Base-by-base conservation (phyloP, 1,140 invertebrate species). In the Drepana arcuata region DNA sequence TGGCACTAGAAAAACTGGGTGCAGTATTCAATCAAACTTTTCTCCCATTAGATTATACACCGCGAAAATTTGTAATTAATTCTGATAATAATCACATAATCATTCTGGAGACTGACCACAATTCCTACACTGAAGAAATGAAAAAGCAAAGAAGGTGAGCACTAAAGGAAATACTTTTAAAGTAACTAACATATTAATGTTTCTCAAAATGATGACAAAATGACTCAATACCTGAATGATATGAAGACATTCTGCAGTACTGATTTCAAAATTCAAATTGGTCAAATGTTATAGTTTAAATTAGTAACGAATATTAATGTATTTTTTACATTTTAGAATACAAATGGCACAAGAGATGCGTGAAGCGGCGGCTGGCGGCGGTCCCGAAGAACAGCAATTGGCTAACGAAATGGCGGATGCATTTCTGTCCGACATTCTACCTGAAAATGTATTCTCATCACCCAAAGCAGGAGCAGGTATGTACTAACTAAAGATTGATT, bases 21-120 rank as follows among this genome's bases (percentile, higher is more conserved):
- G 97, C 96, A 0, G 96, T 99, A 2, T 99, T 99, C 66, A 99
- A 99, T 85, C 97, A 99, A 80, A 89, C 94, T 12, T 92, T 91
- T 5, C 91, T 95, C 54, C 93, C 94, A 0, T 81, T 99, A 14
- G 95, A 98, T 50, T 99, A 96, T 62, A 99, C 98, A 0, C 98
- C 98, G 0, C 86, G 98, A 15, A 95, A 96, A 55, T 99, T 99
- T 80, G 91, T 95, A 0, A 93, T 99, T 30, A 96, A 99, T 81
- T 88, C 89, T 5, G 95, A 98, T 49, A 94, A 92, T n/a, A 93
- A 92, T n/a, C 91, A 96, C 65, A 86, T 99, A 18, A 86, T 98
- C 18, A 88, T 98, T 10, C 91, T 99, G 31, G 98, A 99, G 80
- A 98, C 97, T 5, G 98, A 99, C 78, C 97, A 99, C 63, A 99